These are phyloP conservation scores for Takifugu rubripes DNA, from an alignment of 2,797 vertebrate species.

Conservation along the genomic window DNA sequence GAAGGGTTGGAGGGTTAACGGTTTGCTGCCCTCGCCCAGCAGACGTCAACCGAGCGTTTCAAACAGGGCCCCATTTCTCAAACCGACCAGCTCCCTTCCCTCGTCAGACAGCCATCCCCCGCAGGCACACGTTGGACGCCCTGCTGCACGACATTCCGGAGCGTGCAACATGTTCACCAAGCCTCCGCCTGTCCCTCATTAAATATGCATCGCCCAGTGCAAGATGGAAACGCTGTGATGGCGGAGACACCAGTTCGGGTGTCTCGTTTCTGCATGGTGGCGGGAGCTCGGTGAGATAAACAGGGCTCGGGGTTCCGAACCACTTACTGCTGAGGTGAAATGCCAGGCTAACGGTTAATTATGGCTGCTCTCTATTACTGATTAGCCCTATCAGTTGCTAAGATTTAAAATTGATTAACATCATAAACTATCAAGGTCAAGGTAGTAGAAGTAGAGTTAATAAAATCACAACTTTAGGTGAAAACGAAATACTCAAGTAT, in stretches of 20 bases:
- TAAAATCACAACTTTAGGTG: too few species aligned
- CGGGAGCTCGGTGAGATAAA: slow-evolving; percentile 36
- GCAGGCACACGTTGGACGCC: slow-evolving; percentile 26
- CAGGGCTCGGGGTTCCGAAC: slow-evolving; percentile 24
- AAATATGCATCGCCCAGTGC: slow-evolving; percentile 64
- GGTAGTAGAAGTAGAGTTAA: too few species aligned
- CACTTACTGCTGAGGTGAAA: not conserved
- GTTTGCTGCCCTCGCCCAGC: slow-evolving; percentile 26
- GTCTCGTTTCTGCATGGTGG: slow-evolving; percentile 51
- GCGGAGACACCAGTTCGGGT: slow-evolving; percentile 67
- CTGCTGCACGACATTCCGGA: slow-evolving; percentile 34
- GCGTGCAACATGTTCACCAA: slow-evolving; percentile 60
- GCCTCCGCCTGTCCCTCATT: slow-evolving; percentile 58
- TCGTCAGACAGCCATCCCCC: slow-evolving; percentile 28
- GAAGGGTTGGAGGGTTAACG: slow-evolving; percentile 27
- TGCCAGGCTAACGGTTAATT: slow-evolving; percentile 16
- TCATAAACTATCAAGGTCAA: slow-evolving; percentile 4
- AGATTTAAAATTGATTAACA: not conserved
- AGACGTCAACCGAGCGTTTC: slow-evolving; percentile 14
- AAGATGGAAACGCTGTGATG: slow-evolving; percentile 66
- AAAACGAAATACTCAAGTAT: too few species aligned
- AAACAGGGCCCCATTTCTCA: slow-evolving; percentile 27
- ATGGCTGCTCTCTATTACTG: slow-evolving; percentile 10
- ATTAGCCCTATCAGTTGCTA: slow-evolving; percentile 20
- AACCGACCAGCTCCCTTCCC: slow-evolving; percentile 26